Base-by-base conservation (phyloP, 2,113 vertebrate species). In the Psittacara wagleri region DNA sequence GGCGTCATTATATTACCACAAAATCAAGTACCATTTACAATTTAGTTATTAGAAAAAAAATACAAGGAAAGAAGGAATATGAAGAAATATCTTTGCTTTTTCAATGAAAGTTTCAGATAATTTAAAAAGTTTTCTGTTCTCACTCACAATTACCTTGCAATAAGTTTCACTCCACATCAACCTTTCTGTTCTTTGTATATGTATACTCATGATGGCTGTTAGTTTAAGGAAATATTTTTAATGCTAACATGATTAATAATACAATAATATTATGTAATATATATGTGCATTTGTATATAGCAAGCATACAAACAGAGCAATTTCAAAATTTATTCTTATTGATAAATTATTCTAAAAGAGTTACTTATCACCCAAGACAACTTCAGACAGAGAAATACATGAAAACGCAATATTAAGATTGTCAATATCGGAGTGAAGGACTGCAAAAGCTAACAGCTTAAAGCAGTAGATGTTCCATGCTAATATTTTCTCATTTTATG, bases 191-290 rank as follows among this genome's bases (percentile, higher is more conserved):
- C 54, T 55, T 88, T 89, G 28, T 87, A 90, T 72, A 91, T 41
- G 49, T 86, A 87, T 87, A 63, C 37, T 78, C 69, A 63, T 89
- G 78, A 92, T 52, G 94, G 70, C 62, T 96, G 41, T 86, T 94
- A 90, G 69, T 93, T 96, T 95, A 96, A 89, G 79, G 51, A 95
- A 94, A 94, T 91, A 72, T 78, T 97, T 96, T 96, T 88, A 95
- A 96, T 97, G 96, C 84, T 93, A 96, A 90, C n/a, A 84, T 83
- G 82, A 73, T 84, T 94, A 93, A 83, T 91, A 96, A 41, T n/a
- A 48, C 8, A 57, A 14, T 8, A 66, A n/a, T 18, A 1, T 63
- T 83, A 31, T 22, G 15, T 66, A 76, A 35, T 18, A 57, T 19
- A 39, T 19, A 39, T 68, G 12, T 73, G 27, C 13, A 48, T 66